These are phyloP conservation scores for Ferdinandea cuprea DNA, from an alignment of 2,888 invertebrate species.

Conservation along the genomic window DNA sequence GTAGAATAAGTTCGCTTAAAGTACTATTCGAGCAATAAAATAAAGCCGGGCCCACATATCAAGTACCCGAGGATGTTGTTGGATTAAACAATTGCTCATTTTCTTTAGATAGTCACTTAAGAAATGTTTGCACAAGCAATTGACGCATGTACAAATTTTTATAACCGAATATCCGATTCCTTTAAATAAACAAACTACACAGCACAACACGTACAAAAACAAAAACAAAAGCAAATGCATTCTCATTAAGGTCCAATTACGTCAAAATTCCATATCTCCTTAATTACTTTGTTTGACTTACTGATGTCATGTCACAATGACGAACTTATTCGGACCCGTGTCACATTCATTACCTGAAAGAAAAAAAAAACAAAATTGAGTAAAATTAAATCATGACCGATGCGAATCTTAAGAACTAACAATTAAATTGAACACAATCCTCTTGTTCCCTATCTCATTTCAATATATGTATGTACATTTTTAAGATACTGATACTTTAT, in stretches of 20 bases:
- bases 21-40: too few species aligned
- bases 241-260: conserved; percentile 1
- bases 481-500: conserved; percentile 1
- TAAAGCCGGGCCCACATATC: too few species aligned
- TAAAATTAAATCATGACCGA: conserved; percentile 25
- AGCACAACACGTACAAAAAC: background rate
- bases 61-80: too few species aligned
- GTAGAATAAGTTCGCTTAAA: too few species aligned
- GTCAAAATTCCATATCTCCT: background rate
- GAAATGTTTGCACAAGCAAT: too few species aligned
- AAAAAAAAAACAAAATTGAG: conserved; percentile 13
- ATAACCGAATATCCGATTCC: too few species aligned
- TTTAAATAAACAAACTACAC: too few species aligned
- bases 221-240: background rate
- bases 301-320: conserved; percentile 12
- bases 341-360: conserved; percentile 37
- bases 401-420: conserved; percentile 17
- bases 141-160: too few species aligned
- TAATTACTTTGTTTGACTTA: conserved; percentile 8
- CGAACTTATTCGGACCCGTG: background rate
- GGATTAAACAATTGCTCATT: too few species aligned
- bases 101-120: too few species aligned
- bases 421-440: conserved; percentile 32
- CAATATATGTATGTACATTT: background rate
- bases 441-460: background rate